These are phyloP conservation scores for Adoxophyes honmai DNA, from an alignment of 1,140 invertebrate genomes.

Conservation along the genomic window DNA sequence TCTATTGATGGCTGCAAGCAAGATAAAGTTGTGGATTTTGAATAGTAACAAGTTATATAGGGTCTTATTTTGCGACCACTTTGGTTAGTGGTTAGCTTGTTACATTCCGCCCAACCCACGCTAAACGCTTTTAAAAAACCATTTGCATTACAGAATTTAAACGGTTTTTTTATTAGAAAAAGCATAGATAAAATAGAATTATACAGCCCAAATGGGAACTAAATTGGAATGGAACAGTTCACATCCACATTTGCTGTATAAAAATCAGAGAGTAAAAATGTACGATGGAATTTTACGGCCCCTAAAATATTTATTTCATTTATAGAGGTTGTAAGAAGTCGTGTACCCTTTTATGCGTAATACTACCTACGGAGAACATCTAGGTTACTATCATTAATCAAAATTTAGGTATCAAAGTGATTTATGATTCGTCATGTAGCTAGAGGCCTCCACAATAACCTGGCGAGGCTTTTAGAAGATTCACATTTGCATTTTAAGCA, in stretches of 20 bases:
- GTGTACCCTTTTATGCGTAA: background rate
- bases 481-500: background rate
- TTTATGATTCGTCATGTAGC: conserved; percentile 10
- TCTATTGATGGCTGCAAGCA: conserved; percentile 37
- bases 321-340: background rate
- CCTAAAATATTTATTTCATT: background rate
- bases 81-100: no score
- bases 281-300: background rate
- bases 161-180: conserved; percentile 5
- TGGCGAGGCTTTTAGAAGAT: background rate
- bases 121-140: background rate
- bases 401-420: conserved; percentile 14
- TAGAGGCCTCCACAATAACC: background rate
- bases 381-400: conserved; percentile 11
- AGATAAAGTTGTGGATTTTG: conserved; percentile 42
- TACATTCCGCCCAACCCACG: background rate
- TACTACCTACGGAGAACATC: background rate
- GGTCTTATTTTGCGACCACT: background rate
- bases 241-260: background rate
- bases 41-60: conserved; percentile 19
- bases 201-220: background rate
- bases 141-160: background rate
- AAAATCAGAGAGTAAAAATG: background rate
- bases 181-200: background rate
- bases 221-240: background rate